Conservation (phyloP, 1,140 invertebrate genomes). For the Rhysida immarginata region DNA sequence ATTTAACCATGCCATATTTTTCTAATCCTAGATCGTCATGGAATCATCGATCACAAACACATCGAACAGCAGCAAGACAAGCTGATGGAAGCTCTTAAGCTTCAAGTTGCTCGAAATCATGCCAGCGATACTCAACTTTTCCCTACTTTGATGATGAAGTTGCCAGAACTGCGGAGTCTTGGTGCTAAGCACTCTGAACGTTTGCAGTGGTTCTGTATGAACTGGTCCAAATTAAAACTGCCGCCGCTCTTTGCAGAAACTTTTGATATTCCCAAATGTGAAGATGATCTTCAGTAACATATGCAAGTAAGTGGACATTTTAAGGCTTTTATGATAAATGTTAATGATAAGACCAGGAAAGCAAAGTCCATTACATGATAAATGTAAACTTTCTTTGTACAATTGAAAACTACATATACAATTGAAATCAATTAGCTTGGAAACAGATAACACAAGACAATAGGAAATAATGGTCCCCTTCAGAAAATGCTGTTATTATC, state of each 20-base stretch:
- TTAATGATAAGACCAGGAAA: no score
- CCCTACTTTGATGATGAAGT: slow-evolving; percentile 49
- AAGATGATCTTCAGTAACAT: slow-evolving; percentile 39
- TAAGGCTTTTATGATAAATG: no score
- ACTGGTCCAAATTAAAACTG: slow-evolving; percentile 65
- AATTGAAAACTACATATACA: no score
- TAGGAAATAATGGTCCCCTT: no score
- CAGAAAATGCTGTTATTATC: no score
- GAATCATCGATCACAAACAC: slow-evolving; percentile 63
- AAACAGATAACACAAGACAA: no score
- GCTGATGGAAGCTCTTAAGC: slow-evolving; percentile 66
- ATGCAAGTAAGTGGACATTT: no score
- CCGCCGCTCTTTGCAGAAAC: slow-evolving; percentile 92
- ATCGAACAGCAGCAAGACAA: slow-evolving; percentile 69
- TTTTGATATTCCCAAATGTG: slow-evolving; percentile 88
- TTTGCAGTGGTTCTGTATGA: slow-evolving; percentile 73
- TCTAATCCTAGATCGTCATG: slow-evolving; percentile 45
- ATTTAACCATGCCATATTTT: no score
- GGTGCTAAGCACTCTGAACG: slow-evolving; percentile 68
- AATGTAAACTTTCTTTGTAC: no score
- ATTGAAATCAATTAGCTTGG: no score
- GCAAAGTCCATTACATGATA: no score
- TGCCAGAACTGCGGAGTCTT: slow-evolving; percentile 63
- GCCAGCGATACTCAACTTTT: slow-evolving; percentile 43
- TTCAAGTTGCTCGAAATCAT: slow-evolving; percentile 37